Evolutionary conservation across 2,113 vertebrate genomes (phyloP), one percentile per base, ranked within the genome.

Genomic region (Uria lomvia): DNA sequence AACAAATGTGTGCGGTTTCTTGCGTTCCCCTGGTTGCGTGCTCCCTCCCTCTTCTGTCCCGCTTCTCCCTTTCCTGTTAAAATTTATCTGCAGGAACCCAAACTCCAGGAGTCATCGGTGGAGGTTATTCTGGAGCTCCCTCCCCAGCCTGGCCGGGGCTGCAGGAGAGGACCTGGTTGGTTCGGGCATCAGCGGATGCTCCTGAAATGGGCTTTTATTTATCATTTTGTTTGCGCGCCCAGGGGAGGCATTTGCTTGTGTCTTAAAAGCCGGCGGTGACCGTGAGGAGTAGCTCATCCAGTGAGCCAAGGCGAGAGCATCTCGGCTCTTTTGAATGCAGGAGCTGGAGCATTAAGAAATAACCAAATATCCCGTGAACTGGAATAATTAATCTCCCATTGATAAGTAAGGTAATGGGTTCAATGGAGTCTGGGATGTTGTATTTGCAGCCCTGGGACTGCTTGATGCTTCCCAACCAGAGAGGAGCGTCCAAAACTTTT

Each of bases 381-480:
- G 93, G 58, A 93, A 79, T 93, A 90, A 96, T 88, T 91, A 93
- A 95, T 96, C 77, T 95, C 84, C 26, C 43, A 32, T 94, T 96
- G 92, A 72, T 95, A 96, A 88, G 52, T 68, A 91, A 95, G 53
- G 52, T 95, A 90, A 95, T 90, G 87, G 87, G 50, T 66, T 95
- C 50, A 92, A 30, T 92, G 86, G 84, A 67, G 65, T 96, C 62
- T 89, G 55, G 84, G 89, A 87, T 86, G 87, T 66, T 96, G 40
- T 53, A 47, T 82, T 78, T 95, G 78, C 58, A 93, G 43, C 53
- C 38, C 58, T 90, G 81, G n/a, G 74, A 27, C 24, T 43, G 17
- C 62, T 75, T 87, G 87, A 16, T 90, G 60, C 34, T 80, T 73
- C 38, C 42, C 24, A 90, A 45, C 9, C 20, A 36, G 67, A 90